phyloP scores from a whole-genome alignment of 1,140 invertebrate species.

The Heliconius melpomene region DNA sequence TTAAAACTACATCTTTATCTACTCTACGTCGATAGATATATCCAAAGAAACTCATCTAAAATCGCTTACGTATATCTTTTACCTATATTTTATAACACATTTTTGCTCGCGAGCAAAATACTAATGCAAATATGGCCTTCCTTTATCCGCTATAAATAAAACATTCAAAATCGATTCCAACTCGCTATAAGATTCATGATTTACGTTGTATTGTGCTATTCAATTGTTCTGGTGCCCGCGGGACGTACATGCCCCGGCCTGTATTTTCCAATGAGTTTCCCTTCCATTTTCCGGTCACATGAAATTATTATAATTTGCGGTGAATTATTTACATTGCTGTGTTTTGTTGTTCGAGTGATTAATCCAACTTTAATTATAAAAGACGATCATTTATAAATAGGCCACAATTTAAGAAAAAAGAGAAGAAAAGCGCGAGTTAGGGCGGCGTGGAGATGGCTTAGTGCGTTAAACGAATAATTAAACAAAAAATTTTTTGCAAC shows the following conservation, averaged over 20 bases:
- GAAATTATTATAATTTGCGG: neutral
- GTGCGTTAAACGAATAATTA: too few species aligned
- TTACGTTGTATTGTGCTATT: slow-evolving; percentile 26
- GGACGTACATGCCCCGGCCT: slow-evolving; percentile 12
- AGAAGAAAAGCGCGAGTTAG: too few species aligned
- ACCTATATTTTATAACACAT: neutral
- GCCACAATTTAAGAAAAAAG: too few species aligned
- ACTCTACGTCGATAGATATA: too few species aligned
- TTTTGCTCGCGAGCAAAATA: slow-evolving; percentile 14
- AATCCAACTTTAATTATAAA: neutral
- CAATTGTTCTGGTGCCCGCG: slow-evolving; percentile 23
- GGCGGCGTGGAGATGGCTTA: too few species aligned
- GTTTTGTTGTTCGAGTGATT: neutral
- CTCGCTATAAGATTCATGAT: slow-evolving; percentile 15
- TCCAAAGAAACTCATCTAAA: slow-evolving; percentile 5
- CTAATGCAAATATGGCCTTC: slow-evolving; percentile 22
- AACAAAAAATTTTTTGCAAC: too few species aligned
- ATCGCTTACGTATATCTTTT: slow-evolving; percentile 8
- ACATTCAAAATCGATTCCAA: slow-evolving; percentile 21
- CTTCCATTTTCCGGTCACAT: neutral
- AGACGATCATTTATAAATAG: neutral
- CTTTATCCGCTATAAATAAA: slow-evolving; percentile 26
- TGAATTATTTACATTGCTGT: neutral
- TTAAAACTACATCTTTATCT: neutral
- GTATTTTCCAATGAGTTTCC: neutral